A percentile compares a stretch with the other conserved stretches of the same genome.
Evolutionary conservation across 64 coral and sea anemone genomes (phyloP).

Genomic region (Pocillopora verrucosa): DNA sequence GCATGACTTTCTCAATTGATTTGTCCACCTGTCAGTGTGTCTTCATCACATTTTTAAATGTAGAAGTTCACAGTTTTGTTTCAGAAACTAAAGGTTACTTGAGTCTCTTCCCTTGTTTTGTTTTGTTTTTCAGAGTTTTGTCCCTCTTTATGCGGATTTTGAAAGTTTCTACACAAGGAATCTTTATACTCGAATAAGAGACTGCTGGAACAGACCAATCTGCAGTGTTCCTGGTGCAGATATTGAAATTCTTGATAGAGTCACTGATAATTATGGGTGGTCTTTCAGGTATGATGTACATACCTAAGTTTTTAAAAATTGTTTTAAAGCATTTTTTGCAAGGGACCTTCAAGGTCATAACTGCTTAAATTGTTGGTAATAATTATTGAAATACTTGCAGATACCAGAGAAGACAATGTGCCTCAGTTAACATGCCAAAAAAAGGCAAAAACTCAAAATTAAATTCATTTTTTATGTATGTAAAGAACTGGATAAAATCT

Average conservation of each 20-base stretch:
- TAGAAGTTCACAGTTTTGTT: no score
- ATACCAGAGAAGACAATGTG: no score
- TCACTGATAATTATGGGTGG: conserved; percentile 83
- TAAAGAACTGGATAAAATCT: no score
- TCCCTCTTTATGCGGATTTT: conserved; percentile 96
- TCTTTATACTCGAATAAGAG: conserved; percentile 83
- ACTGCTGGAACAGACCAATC: conserved; percentile 97
- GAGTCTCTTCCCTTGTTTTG: background rate
- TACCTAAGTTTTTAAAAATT: background rate
- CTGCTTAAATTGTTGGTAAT: no score
- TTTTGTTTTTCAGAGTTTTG: conserved; percentile 71
- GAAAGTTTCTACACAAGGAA: conserved; percentile 99
- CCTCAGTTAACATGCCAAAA: no score
- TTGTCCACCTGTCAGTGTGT: no score
- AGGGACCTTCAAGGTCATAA: no score
- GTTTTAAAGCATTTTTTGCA: background rate
- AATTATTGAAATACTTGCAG: no score
- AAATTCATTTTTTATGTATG: no score
- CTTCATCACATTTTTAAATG: no score
- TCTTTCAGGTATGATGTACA: conserved; percentile 70
- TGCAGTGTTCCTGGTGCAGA: conserved; percentile 86
- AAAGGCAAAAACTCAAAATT: no score
- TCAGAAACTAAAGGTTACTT: background rate
- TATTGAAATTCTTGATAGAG: conserved; percentile 83
- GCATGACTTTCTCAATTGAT: no score